Conservation (phyloP, 1,140 invertebrate genomes). For the Charaxes varanes region DNA sequence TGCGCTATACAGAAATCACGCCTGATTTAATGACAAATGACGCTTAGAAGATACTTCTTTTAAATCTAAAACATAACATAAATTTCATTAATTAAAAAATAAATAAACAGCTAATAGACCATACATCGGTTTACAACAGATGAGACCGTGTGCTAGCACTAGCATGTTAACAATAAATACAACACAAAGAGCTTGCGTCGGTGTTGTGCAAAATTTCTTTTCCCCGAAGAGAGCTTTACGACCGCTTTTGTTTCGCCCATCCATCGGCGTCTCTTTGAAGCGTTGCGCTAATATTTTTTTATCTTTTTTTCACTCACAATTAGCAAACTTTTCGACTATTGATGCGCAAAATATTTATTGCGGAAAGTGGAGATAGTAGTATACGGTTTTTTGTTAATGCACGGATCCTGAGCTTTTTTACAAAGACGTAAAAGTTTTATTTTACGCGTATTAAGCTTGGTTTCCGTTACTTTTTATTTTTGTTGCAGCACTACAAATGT, state of each 20-base stretch:
- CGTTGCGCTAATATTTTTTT: conserved; percentile 16
- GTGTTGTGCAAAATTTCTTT: conserved; percentile 64
- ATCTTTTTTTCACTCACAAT: conserved; percentile 31
- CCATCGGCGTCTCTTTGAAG: conserved; percentile 25
- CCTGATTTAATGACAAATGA: too few relatives aligned
- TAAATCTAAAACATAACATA: too few relatives aligned
- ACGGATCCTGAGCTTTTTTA: background rate
- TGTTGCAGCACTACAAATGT: too few relatives aligned
- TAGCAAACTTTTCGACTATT: conserved; percentile 26
- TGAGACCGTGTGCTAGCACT: too few relatives aligned
- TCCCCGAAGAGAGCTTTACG: conserved; percentile 53
- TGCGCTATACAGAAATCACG: too few relatives aligned
- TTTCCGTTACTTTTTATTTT: too few relatives aligned
- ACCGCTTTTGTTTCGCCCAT: conserved; percentile 39
- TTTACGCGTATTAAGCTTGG: background rate
- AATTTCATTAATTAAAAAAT: too few relatives aligned
- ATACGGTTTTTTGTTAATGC: background rate
- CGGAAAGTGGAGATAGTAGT: background rate
- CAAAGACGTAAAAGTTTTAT: background rate
- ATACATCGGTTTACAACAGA: too few relatives aligned
- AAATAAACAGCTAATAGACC: too few relatives aligned
- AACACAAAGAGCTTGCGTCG: too few relatives aligned
- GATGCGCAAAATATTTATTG: conserved; percentile 7
- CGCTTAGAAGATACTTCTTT: too few relatives aligned
- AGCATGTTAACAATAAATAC: too few relatives aligned